Conservation (phyloP, 2,797 vertebrate species). For the Gymnocypris eckloni region DNA sequence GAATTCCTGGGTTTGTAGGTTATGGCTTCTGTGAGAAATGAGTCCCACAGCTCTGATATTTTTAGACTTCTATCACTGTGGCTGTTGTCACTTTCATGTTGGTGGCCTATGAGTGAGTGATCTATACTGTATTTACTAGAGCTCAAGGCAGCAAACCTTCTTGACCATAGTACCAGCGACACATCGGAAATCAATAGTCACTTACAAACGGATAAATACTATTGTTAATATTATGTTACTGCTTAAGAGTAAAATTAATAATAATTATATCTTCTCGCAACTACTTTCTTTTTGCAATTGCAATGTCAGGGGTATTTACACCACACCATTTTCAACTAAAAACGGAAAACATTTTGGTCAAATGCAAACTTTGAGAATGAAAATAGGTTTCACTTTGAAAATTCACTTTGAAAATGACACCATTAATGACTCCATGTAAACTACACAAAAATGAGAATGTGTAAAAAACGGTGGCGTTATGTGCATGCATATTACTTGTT, state of each 20-base stretch:
- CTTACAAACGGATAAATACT: conserved; percentile 17
- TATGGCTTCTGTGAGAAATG: conserved; percentile 36
- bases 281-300: no score
- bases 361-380: no score
- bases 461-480: no score
- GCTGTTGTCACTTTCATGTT: conserved; percentile 45
- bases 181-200: conserved; percentile 45
- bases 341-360: no score
- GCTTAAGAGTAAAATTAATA: not conserved
- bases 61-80: conserved; percentile 48
- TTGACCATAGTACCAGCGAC: conserved; percentile 19
- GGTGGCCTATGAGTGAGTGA: conserved; percentile 49
- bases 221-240: not conserved
- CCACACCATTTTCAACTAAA: no score
- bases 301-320: no score
- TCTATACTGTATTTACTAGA: conserved; percentile 49
- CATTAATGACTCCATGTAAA: no score
- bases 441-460: no score
- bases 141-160: conserved; percentile 35
- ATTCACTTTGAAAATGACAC: no score
- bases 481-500: no score
- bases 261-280: no score
- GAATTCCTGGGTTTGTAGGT: conserved; percentile 53
- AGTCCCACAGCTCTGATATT: conserved; percentile 36
- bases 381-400: no score